phyloP scores from a whole-genome alignment of 2,797 vertebrate species.

The Macropus fuliginosus region DNA sequence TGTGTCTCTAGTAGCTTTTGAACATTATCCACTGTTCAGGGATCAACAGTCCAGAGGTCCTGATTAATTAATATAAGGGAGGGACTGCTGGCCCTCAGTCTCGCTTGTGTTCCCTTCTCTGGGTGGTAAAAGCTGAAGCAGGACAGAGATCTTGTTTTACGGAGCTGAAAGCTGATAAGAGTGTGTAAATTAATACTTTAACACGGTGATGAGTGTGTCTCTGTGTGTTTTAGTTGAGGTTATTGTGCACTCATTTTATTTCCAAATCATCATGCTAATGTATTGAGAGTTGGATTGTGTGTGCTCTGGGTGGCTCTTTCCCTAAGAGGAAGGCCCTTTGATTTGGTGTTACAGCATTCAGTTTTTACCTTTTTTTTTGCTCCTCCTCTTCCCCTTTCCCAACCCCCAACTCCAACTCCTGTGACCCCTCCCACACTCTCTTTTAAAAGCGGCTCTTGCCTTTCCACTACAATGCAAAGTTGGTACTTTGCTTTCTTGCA shows the following conservation, averaged over 20 bases:
- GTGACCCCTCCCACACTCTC: neutral
- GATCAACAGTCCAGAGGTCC: constrained; percentile 24
- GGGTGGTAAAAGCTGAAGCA: constrained; percentile 53
- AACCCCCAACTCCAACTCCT: neutral
- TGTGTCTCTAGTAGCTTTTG: constrained; percentile 36
- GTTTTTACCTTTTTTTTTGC: neutral
- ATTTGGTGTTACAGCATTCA: constrained; percentile 3
- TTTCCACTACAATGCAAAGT: constrained; percentile 33
- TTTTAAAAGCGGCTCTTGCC: constrained; percentile 25
- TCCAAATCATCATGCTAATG: constrained; percentile 1
- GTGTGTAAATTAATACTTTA: constrained; percentile 45
- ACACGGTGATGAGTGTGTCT: neutral
- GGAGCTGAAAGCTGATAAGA: constrained; percentile 68
- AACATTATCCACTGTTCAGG: constrained; percentile 19
- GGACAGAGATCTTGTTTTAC: constrained; percentile 69
- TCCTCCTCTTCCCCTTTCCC: neutral
- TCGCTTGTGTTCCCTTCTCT: constrained; percentile 60
- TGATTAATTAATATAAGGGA: constrained; percentile 74
- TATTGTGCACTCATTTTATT: neutral
- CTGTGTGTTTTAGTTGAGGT: constrained; percentile 2
- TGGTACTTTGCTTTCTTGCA: constrained; percentile 42
- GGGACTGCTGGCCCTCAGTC: constrained; percentile 38
- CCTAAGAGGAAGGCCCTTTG: constrained; percentile 42
- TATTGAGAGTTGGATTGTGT: neutral
- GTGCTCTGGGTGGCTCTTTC: constrained; percentile 1